Evolutionary conservation across 1,140 invertebrate genomes (phyloP).

Genomic region (Pentalonia nigronervosa): DNA sequence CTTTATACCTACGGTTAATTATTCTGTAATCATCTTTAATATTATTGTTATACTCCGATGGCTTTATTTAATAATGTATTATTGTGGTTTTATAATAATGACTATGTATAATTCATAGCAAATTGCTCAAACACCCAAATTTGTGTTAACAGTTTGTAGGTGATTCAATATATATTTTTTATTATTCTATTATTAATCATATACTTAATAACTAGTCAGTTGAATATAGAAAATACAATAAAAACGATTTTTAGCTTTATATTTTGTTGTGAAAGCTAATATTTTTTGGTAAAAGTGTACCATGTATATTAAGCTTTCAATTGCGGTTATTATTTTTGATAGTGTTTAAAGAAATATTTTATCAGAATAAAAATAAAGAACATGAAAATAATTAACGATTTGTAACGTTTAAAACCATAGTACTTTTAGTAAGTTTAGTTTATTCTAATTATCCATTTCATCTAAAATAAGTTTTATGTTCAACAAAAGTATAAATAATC

Average conservation of each 20-base stretch:
- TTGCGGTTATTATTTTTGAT: neutral
- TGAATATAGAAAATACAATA: neutral
- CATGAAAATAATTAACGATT: neutral
- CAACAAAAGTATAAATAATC: constrained; percentile 1
- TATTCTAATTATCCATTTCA: neutral
- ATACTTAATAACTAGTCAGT: neutral
- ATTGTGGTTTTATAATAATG: neutral
- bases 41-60: neutral
- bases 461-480: neutral
- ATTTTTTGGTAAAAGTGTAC: neutral
- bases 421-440: neutral
- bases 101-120: neutral
- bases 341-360: neutral
- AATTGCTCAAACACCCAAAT: neutral
- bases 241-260: neutral
- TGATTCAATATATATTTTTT: neutral
- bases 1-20: neutral
- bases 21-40: neutral
- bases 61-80: neutral
- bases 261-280: neutral
- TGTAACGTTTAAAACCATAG: too few species aligned
- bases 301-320: neutral
- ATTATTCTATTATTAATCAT: neutral
- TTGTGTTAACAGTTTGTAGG: neutral
- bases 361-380: neutral